A percentile compares a stretch with the other conserved stretches of the same genome.
These are phyloP conservation scores for Platypus cylindrus DNA, from an alignment of 2,888 invertebrate genomes.

Conservation along the genomic window DNA sequence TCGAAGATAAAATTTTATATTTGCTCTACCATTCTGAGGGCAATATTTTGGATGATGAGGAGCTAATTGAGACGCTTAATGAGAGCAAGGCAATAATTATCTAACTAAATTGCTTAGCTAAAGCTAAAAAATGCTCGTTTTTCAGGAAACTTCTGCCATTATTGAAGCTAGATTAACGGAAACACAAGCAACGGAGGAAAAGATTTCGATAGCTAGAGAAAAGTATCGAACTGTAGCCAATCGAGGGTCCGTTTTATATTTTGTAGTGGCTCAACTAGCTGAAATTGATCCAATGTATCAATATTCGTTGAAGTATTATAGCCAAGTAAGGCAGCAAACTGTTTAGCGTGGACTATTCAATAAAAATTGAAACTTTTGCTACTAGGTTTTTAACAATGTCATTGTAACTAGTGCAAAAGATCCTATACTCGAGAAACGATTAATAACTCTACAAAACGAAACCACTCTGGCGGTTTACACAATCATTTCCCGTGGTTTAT, in stretches of 20 bases:
- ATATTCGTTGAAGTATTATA: constrained; percentile 85
- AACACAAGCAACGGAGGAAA: constrained; percentile 76
- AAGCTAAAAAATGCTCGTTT: not conserved
- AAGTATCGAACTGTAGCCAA: constrained; percentile 76
- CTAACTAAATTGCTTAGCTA: not conserved
- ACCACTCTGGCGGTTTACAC: constrained; percentile 73
- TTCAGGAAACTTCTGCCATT: constrained; percentile 75
- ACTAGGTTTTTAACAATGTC: constrained; percentile 66
- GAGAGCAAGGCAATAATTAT: constrained; percentile 56
- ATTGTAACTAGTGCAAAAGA: constrained; percentile 62
- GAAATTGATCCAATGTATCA: constrained; percentile 96
- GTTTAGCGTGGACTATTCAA: too few species aligned
- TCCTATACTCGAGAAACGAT: constrained; percentile 41
- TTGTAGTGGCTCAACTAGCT: constrained; percentile 76
- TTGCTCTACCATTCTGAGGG: constrained; percentile 73
- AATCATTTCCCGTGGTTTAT: constrained; percentile 80
- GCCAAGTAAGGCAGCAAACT: constrained; percentile 38
- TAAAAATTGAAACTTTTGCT: too few species aligned
- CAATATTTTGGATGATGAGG: constrained; percentile 88
- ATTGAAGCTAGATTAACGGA: constrained; percentile 79
- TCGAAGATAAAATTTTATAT: constrained; percentile 82
- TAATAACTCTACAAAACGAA: constrained; percentile 57
- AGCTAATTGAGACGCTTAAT: constrained; percentile 79
- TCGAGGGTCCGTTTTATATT: constrained; percentile 80
- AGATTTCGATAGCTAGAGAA: constrained; percentile 74